Evolutionary conservation across 2,888 invertebrate genomes (phyloP).

Genomic region (Hydrotaea diabolus): DNA sequence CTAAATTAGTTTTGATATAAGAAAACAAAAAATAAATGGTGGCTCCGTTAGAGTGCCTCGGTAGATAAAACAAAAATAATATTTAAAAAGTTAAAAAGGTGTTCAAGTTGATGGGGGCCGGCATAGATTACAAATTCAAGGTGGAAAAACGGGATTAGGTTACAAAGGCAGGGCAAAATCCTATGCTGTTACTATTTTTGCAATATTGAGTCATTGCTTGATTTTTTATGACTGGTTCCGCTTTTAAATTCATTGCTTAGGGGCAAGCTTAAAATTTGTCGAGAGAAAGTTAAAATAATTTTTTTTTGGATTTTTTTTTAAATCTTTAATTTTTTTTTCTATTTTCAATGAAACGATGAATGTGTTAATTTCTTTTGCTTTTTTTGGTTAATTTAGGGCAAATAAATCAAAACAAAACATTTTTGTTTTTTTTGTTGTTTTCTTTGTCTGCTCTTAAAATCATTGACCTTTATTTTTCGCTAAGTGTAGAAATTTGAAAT

Average conservation of each 20-base stretch:
- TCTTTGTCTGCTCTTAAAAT: slow-evolving; percentile 69
- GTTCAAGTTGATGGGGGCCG: slow-evolving; percentile 12
- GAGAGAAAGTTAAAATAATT: not conserved
- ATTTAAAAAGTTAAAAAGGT: not conserved
- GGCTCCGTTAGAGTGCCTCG: slow-evolving; percentile 41
- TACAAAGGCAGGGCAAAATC: too few species aligned
- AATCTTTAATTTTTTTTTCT: not conserved
- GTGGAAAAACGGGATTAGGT: too few species aligned
- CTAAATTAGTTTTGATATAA: slow-evolving; percentile 24
- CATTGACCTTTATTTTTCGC: slow-evolving; percentile 77
- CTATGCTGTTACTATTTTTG: too few species aligned
- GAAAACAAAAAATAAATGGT: not conserved
- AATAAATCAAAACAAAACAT: not conserved
- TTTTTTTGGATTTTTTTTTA: not conserved
- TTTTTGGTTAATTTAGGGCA: not conserved
- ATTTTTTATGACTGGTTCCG: too few species aligned
- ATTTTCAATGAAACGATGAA: not conserved
- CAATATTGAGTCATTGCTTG: too few species aligned
- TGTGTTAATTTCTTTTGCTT: not conserved
- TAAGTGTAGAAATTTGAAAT: slow-evolving; percentile 55
- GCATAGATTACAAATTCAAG: slow-evolving; percentile 30
- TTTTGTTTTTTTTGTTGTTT: not conserved
- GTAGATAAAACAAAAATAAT: slow-evolving; percentile 51
- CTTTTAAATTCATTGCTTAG: too few species aligned
- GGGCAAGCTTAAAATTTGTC: too few species aligned